Evolutionary conservation across 2,888 invertebrate species (phyloP), one percentile per base, ranked within the genome.

Genomic region (Tenthredo scrophulariae): DNA sequence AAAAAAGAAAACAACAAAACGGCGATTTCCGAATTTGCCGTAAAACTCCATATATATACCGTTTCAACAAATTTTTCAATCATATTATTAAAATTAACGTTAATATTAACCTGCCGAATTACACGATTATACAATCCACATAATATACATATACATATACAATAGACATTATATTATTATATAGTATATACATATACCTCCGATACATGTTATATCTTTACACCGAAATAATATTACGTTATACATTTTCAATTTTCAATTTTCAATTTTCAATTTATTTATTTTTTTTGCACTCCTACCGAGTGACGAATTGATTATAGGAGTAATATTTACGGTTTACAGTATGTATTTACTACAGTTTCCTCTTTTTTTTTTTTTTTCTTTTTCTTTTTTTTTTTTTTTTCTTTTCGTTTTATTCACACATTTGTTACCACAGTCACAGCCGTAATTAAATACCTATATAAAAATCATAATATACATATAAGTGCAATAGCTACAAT

Each of bases 401-500:
- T n/a, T n/a, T n/a, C n/a, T n/a, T n/a, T 58, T 58, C 6, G 9
- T 62, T 62, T 26, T 5, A 10, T 26, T 22, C 62, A 62, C 87
- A 87, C 88, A 77, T 54, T 26, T 77, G 46, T 77, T 50, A 50
- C 77, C 40, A 54, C 77, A 77, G 77, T 50, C 77, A 54, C 77
- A 77, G 46, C 77, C 77, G 50, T 77, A 54, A 50, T 26, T 33
- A 77, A 50, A 37, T 37, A 37, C 0, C 7, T 77, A 54, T 77
- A 77, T 18, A 77, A 46, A 40, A 72, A 40, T 72, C 72, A 37
- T 72, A 40, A 72, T 67, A 67, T 26, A 67, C 15, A 67, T 67
- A 67, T 33, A 26, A 92, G 93, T 93, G 93, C 93, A 93, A 93
- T 93, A 93, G 93, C 91, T 90, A 92, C 93, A 93, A 93, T 93